Evolutionary conservation across 1,140 invertebrate genomes (phyloP), one percentile per base, ranked within the genome.

Genomic region (Drosophila dunni): DNA sequence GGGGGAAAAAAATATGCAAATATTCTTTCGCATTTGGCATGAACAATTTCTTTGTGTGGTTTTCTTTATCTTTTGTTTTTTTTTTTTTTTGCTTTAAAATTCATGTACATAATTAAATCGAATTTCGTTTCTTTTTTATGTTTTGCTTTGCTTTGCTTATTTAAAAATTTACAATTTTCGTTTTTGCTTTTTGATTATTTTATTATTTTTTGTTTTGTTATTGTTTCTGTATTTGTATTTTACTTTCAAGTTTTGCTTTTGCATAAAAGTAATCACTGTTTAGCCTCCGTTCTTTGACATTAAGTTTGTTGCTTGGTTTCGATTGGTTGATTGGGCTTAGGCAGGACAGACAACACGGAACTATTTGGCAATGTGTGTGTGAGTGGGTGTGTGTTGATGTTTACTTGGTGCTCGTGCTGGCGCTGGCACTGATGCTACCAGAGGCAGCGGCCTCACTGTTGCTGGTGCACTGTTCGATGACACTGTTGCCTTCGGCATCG

Each of bases 201-300:
- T 20, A 20, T 20, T 20, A 20, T 20, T 20, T 20, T 20, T 46
- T 51, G 33, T 56, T 58, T 48, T 63, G 54, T 44, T 42, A 15
- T 17, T 51, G 56, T 29, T 66, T 70, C 79, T 46, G 60, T 45
- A 46, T 68, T 33, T 53, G 9, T 71, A 24, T 63, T 75, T 84
- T 51, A 54, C 65, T 73, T 78, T 66, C 60, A 57, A 44, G 57
- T 77, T 54, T 57, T 20, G 62, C 29, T 67, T 70, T 63, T 57
- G 63, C 57, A 64, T 68, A 73, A 83, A 88, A 89, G 77, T 80
- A 88, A 88, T 88, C 84, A 88, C 84, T 84, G 84, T 84, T 89
- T 88, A 88, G 84, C 84, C 84, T 88, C 84, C 84, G 70, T 88
- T 89, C 80, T 89, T 89, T 88, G 84, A 88, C 84, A 88, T 89